Evolutionary conservation across 2,113 vertebrate genomes (phyloP).

Genomic region (Amphilophus citrinellus): DNA sequence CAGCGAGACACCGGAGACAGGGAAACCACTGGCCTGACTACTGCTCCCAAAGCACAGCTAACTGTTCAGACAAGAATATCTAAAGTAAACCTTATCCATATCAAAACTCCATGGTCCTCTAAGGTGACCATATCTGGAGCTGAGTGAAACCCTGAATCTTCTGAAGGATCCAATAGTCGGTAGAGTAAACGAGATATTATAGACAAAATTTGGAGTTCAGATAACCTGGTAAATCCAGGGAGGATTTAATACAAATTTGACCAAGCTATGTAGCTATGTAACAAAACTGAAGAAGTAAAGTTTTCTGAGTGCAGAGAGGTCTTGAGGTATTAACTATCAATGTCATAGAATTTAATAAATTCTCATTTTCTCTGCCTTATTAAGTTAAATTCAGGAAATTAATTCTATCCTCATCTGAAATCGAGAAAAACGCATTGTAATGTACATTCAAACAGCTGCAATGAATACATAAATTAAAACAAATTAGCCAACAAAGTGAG

Average conservation of each 20-base stretch:
- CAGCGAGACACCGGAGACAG: slow-evolving; percentile 68
- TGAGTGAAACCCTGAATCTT: slow-evolving; percentile 36
- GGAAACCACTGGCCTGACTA: slow-evolving; percentile 40
- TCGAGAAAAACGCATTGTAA: slow-evolving; percentile 61
- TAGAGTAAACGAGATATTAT: slow-evolving; percentile 22
- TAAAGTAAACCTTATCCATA: slow-evolving; percentile 61
- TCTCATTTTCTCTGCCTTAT: slow-evolving; percentile 69
- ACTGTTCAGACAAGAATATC: slow-evolving; percentile 58
- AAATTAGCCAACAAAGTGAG: slow-evolving; percentile 85
- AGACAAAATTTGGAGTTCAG: slow-evolving; percentile 51
- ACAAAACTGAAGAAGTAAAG: slow-evolving; percentile 47
- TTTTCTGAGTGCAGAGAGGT: slow-evolving; percentile 61
- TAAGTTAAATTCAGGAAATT: slow-evolving; percentile 72
- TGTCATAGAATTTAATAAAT: slow-evolving; percentile 70
- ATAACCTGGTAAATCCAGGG: slow-evolving; percentile 31
- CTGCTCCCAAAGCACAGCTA: slow-evolving; percentile 34
- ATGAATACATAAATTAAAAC: slow-evolving; percentile 82
- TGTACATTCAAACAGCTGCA: slow-evolving; percentile 74
- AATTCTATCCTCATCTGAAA: slow-evolving; percentile 67
- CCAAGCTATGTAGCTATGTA: background rate
- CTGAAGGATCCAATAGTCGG: slow-evolving; percentile 11
- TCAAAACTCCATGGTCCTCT: slow-evolving; percentile 25
- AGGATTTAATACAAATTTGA: slow-evolving; percentile 32
- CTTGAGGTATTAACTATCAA: slow-evolving; percentile 55
- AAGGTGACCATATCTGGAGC: slow-evolving; percentile 66